These are phyloP conservation scores for Campylorhamphus procurvoides DNA, from an alignment of 2,113 vertebrate genomes.

Conservation along the genomic window DNA sequence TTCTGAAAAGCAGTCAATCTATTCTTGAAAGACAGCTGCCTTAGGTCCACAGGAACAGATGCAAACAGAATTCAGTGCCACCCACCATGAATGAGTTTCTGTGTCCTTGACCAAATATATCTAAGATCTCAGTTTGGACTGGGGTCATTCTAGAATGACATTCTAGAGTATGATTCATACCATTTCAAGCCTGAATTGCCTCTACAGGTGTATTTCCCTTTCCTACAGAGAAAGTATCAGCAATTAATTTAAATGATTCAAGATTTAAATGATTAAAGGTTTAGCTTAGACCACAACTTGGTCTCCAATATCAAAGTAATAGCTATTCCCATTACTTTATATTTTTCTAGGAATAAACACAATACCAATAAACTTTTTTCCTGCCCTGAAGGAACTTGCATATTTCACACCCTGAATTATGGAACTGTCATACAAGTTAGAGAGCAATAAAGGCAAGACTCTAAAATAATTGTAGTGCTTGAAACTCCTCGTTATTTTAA, in stretches of 20 bases:
- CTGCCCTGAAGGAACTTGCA: background rate
- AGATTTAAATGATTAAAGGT: background rate
- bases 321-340: background rate
- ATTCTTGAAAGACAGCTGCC: background rate
- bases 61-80: background rate
- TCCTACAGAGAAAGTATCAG: background rate
- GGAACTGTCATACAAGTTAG: background rate
- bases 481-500: background rate
- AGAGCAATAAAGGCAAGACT: background rate
- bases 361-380: background rate
- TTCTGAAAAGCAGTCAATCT: background rate
- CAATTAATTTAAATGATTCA: background rate
- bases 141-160: background rate
- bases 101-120: background rate
- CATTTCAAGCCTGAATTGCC: background rate
- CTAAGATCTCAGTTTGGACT: background rate
- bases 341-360: background rate
- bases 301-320: background rate
- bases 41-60: background rate
- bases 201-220: background rate
- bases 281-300: background rate
- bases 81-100: background rate
- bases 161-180: background rate
- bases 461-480: background rate
- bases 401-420: constrained; percentile 3